Conservation (phyloP, 2,113 vertebrate genomes). For the Thymallus thymallus region DNA sequence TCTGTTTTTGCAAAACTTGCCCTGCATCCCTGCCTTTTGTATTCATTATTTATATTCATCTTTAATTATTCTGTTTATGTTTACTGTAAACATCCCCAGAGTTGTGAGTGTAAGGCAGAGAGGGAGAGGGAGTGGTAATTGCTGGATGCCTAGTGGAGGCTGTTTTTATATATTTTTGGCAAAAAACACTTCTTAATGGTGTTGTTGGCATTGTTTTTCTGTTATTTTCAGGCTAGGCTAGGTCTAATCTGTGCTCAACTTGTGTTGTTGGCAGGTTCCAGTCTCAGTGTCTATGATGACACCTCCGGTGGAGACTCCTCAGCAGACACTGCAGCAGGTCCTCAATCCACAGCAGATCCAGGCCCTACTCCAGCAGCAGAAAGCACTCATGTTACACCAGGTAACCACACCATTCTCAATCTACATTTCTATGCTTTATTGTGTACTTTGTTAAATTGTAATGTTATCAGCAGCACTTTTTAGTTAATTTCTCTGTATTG, state of each 20-base stretch:
- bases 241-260: not conserved
- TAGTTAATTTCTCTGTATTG: too few relatives aligned
- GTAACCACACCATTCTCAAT: slow-evolving; percentile 36
- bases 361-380: slow-evolving; percentile 74
- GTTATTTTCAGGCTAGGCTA: not conserved
- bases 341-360: slow-evolving; percentile 76
- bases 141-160: slow-evolving; percentile 57
- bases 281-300: slow-evolving; percentile 69
- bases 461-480: too few relatives aligned
- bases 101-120: slow-evolving; percentile 55
- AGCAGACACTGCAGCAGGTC: slow-evolving; percentile 70
- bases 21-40: slow-evolving; percentile 63
- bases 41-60: slow-evolving; percentile 78
- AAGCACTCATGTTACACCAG: slow-evolving; percentile 79
- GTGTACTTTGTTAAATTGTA: too few relatives aligned
- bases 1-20: slow-evolving; percentile 76
- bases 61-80: slow-evolving; percentile 80
- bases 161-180: slow-evolving; percentile 36
- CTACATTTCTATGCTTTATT: too few relatives aligned
- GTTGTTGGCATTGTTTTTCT: not conserved
- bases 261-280: slow-evolving; percentile 54
- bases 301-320: slow-evolving; percentile 71
- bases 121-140: slow-evolving; percentile 57
- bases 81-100: slow-evolving; percentile 74
- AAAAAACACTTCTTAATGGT: not conserved